Percentiles rank a stretch among this genome's conserved stretches.
phyloP scores from a whole-genome alignment of 2,888 invertebrate species.

The Sinohyriopsis cumingii region DNA sequence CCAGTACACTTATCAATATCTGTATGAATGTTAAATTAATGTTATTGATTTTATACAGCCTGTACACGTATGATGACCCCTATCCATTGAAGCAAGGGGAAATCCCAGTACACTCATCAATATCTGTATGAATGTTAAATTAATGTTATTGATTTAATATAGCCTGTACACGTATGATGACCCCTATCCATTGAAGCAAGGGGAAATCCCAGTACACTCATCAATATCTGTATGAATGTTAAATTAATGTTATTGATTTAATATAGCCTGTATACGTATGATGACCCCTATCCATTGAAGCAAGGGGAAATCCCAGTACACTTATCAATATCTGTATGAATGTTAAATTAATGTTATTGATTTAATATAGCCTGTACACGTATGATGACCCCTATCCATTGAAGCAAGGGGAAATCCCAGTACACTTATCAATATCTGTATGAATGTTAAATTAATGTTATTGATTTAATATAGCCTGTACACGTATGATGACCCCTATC shows the following conservation, averaged over 20 bases:
- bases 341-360: not conserved
- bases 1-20: conserved; percentile 28
- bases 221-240: conserved; percentile 18
- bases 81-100: conserved; percentile 19
- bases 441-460: not conserved
- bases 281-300: conserved; percentile 10
- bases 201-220: conserved; percentile 17
- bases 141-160: too few species aligned
- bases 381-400: conserved; percentile 8
- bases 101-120: conserved; percentile 22
- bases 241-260: not conserved
- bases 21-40: conserved; percentile 1
- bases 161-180: too few species aligned
- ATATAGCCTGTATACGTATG: too few species aligned
- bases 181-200: conserved; percentile 16
- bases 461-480: too few species aligned
- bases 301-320: conserved; percentile 15
- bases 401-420: conserved; percentile 9
- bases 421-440: conserved; percentile 30
- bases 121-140: conserved; percentile 11
- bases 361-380: too few species aligned
- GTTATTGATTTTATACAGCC: too few species aligned
- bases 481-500: not conserved
- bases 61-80: too few species aligned
- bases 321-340: conserved; percentile 25